Conservation (phyloP, 2,888 invertebrate species). For the Drosophila borealis region DNA sequence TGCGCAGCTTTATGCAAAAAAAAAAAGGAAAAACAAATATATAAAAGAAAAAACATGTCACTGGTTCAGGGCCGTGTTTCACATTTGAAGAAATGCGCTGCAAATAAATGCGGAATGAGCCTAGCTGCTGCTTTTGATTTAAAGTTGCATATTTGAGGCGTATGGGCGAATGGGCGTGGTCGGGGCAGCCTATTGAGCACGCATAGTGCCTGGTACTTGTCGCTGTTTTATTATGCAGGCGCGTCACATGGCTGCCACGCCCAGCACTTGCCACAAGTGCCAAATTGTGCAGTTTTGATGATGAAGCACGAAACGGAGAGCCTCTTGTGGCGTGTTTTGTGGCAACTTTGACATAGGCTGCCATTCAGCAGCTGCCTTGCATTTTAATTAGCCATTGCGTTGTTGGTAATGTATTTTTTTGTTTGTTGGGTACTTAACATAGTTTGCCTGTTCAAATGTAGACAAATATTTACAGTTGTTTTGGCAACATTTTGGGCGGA, state of each 20-base stretch:
- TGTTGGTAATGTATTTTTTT: constrained; percentile 19
- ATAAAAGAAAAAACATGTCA: constrained; percentile 67
- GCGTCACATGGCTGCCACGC: constrained; percentile 13
- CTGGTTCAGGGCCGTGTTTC: constrained; percentile 71
- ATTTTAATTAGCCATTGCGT: constrained; percentile 71
- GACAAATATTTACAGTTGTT: constrained; percentile 74
- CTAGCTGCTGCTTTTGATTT: constrained; percentile 38
- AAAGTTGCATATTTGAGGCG: constrained; percentile 48
- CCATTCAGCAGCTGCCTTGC: constrained; percentile 53
- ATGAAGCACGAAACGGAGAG: constrained; percentile 48
- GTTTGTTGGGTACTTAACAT: constrained; percentile 52
- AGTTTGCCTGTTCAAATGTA: constrained; percentile 60
- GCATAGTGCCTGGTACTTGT: constrained; percentile 56
- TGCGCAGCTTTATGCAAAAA: constrained; percentile 17
- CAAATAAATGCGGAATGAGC: constrained; percentile 59
- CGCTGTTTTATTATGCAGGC: constrained; percentile 57
- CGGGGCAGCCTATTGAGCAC: constrained; percentile 66
- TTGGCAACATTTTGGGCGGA: constrained; percentile 41
- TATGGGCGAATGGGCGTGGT: constrained; percentile 24
- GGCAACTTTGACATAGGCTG: constrained; percentile 53
- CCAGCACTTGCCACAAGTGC: constrained; percentile 39
- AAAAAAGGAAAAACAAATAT: constrained; percentile 38
- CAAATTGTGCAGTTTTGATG: constrained; percentile 54
- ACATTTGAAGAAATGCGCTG: constrained; percentile 49
- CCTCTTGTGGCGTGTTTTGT: constrained; percentile 32